These are phyloP conservation scores for Proterorhinus semilunaris DNA, from an alignment of 2,113 vertebrate genomes.

Conservation along the genomic window DNA sequence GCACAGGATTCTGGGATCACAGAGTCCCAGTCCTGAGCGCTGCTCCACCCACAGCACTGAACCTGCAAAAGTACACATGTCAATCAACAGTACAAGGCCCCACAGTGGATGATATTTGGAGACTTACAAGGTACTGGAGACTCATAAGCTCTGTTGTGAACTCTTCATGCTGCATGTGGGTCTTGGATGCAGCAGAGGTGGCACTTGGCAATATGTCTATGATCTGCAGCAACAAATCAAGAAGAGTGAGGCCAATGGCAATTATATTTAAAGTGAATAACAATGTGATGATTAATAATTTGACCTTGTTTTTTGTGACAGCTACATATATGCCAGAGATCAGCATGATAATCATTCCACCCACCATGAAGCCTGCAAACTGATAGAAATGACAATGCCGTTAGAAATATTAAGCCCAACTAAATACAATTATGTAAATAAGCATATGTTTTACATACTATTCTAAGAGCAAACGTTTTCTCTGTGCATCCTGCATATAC, in stretches of 20 bases:
- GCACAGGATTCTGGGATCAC: slow-evolving; percentile 5
- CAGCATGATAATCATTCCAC: slow-evolving; percentile 61
- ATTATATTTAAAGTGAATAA: no score
- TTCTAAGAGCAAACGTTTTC: slow-evolving; percentile 42
- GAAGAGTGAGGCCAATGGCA: background rate
- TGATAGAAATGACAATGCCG: slow-evolving; percentile 10
- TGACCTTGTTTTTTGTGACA: slow-evolving; percentile 36
- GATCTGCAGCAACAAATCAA: background rate
- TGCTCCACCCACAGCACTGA: slow-evolving; percentile 42
- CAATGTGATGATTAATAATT: background rate
- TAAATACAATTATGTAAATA: background rate
- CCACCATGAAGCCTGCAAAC: slow-evolving; percentile 65
- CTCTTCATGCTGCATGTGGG: accelerated
- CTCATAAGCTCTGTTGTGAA: accelerated
- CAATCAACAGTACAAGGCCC: background rate
- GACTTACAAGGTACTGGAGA: background rate
- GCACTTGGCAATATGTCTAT: accelerated
- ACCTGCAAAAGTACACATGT: background rate
- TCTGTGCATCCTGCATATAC: slow-evolving; percentile 40
- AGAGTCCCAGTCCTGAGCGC: slow-evolving; percentile 25
- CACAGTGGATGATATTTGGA: no score
- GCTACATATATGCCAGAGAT: slow-evolving; percentile 46
- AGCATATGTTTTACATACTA: slow-evolving; percentile 33
- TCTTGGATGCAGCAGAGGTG: accelerated
- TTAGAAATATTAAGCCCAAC: background rate